phyloP scores from a whole-genome alignment of 2,797 vertebrate species.

The Leptodon cayanensis region DNA sequence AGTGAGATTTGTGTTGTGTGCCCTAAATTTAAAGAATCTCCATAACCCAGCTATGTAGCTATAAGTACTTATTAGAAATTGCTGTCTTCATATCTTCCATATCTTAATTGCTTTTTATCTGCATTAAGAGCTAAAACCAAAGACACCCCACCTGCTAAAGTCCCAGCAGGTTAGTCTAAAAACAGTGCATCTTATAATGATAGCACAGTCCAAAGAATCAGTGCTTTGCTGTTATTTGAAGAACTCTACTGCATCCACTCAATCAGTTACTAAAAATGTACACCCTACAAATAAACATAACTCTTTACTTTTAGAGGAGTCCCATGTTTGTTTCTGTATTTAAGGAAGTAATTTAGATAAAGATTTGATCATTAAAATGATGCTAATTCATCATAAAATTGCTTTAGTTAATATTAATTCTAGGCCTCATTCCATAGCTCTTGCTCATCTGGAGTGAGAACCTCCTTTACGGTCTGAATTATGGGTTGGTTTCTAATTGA shows the following conservation, averaged over 20 bases:
- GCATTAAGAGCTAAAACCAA: neutral
- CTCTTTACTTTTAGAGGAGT: neutral
- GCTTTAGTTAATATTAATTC: neutral
- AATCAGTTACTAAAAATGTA: neutral
- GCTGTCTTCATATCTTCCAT: neutral
- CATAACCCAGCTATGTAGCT: neutral
- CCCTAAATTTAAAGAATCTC: neutral
- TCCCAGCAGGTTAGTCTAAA: slow-evolving; percentile 24
- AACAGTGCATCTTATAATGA: neutral
- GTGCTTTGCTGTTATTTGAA: neutral
- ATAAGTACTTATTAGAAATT: neutral
- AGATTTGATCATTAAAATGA: neutral
- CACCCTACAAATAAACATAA: neutral
- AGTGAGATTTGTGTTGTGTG: neutral
- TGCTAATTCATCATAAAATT: neutral
- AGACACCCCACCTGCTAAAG: neutral
- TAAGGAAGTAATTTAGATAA: neutral
- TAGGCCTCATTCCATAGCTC: neutral
- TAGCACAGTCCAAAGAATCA: neutral
- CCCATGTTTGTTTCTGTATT: neutral
- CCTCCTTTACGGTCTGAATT: neutral
- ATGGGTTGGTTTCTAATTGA: neutral
- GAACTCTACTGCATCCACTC: neutral
- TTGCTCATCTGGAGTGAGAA: neutral
- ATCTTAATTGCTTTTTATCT: neutral